Evolutionary conservation across 2,113 vertebrate genomes (phyloP).

Genomic region (Petromus typicus): DNA sequence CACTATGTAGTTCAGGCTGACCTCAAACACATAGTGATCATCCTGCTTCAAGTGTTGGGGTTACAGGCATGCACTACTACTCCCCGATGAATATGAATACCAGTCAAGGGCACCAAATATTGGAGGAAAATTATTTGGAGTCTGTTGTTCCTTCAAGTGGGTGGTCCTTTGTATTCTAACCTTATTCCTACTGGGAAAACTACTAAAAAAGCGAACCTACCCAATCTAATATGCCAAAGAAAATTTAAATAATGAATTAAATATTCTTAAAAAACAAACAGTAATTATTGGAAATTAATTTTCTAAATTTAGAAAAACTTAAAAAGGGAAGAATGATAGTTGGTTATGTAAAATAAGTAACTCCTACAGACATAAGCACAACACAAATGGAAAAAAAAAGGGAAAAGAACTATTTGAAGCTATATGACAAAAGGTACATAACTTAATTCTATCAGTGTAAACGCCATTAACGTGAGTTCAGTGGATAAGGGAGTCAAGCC

Average conservation of each 20-base stretch:
- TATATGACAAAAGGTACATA: background rate
- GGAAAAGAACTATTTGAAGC: background rate
- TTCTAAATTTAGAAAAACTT: conserved; percentile 21
- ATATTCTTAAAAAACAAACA: background rate
- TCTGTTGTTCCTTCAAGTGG: background rate
- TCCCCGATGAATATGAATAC: background rate
- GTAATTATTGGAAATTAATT: background rate
- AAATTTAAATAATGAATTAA: conserved; percentile 20
- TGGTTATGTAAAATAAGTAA: background rate
- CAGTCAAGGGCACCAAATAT: background rate
- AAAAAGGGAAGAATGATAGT: background rate
- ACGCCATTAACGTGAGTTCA: background rate
- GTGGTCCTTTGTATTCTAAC: background rate
- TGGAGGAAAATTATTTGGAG: background rate
- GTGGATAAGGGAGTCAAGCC: background rate
- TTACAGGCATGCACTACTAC: background rate
- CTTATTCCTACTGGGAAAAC: background rate
- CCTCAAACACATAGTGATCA: background rate
- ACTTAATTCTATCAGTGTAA: conserved; percentile 16
- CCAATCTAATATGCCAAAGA: background rate
- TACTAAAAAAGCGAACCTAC: background rate
- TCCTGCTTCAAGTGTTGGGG: background rate
- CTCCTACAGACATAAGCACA: background rate
- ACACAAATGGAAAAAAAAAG: background rate
- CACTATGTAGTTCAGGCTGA: background rate